These are phyloP conservation scores for Nemoura dubitans DNA, from an alignment of 2,888 invertebrate species.

Conservation along the genomic window DNA sequence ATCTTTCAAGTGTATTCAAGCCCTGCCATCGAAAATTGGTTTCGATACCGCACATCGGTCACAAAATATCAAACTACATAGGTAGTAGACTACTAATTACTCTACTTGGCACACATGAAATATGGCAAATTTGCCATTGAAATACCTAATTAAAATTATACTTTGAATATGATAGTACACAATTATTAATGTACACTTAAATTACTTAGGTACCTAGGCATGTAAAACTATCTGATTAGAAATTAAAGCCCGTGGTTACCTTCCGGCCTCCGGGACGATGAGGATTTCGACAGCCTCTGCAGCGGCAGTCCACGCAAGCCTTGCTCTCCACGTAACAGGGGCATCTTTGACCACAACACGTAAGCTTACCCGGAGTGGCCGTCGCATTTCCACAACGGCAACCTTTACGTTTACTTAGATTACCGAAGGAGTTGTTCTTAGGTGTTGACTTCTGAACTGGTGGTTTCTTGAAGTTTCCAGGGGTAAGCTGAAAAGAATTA, in stretches of 20 bases:
- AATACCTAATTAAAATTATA: no score
- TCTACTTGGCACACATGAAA: no score
- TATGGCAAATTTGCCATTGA: no score
- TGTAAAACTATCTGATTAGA: no score
- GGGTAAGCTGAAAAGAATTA: constrained; percentile 53
- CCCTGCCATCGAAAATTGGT: no score
- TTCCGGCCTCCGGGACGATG: constrained; percentile 84
- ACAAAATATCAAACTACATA: no score
- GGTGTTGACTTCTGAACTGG: constrained; percentile 53
- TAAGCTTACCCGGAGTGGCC: constrained; percentile 86
- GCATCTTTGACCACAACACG: constrained; percentile 93
- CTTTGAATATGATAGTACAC: no score
- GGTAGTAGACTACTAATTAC: no score
- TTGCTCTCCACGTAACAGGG: constrained; percentile 93
- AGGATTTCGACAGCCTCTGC: constrained; percentile 92
- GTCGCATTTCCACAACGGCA: constrained; percentile 94
- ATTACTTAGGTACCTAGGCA: no score
- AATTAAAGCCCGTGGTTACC: constrained; percentile 60
- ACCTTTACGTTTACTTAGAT: constrained; percentile 59
- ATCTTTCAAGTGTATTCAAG: no score
- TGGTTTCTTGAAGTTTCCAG: constrained; percentile 65
- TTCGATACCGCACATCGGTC: no score
- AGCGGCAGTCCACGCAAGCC: constrained; percentile 89
- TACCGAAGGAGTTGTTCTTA: constrained; percentile 32
- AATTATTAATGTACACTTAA: no score